phyloP scores from a whole-genome alignment of 30 jellyfish, hydroid and myxozoan species.

The Pelagia noctiluca region DNA sequence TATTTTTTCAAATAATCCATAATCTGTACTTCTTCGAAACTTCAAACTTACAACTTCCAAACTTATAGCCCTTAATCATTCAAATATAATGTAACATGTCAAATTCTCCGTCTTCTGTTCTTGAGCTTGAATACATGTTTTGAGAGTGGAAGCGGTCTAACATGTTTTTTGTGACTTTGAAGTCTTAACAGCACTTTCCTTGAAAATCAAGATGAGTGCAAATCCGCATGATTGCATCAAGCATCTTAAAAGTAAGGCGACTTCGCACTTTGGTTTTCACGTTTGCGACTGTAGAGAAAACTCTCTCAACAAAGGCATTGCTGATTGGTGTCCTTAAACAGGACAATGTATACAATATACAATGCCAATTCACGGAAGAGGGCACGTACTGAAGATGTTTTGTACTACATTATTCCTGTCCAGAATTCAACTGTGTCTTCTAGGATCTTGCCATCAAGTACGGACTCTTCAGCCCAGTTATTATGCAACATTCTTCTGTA shows the following conservation, averaged over 20 bases:
- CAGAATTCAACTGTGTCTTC: constrained; percentile 54
- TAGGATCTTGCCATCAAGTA: constrained; percentile 34
- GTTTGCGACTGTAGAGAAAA: constrained; percentile 48
- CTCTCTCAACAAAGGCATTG: constrained; percentile 82
- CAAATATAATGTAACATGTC: no score
- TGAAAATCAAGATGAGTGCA: constrained; percentile 53
- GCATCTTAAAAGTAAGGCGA: constrained; percentile 49
- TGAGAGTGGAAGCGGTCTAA: constrained; percentile 46
- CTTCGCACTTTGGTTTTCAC: constrained; percentile 64
- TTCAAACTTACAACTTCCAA: no score
- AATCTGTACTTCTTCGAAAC: no score
- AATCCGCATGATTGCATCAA: constrained; percentile 65
- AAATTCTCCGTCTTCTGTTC: no score
- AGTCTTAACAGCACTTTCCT: constrained; percentile 74
- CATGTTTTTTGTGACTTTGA: constrained; percentile 56
- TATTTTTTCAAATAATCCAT: no score
- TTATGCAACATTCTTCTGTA: constrained; percentile 53
- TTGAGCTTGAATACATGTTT: constrained; percentile 62
- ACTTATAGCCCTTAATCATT: no score
- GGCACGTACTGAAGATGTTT: constrained; percentile 44
- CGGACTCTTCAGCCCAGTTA: constrained; percentile 69
- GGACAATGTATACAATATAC: constrained; percentile 56
- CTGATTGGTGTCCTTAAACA: constrained; percentile 71
- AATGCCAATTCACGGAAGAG: constrained; percentile 61
- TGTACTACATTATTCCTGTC: constrained; percentile 61